Evolutionary conservation across 2,113 vertebrate genomes (phyloP), one percentile per base, ranked within the genome.

Genomic region (Oncorhynchus masou): DNA sequence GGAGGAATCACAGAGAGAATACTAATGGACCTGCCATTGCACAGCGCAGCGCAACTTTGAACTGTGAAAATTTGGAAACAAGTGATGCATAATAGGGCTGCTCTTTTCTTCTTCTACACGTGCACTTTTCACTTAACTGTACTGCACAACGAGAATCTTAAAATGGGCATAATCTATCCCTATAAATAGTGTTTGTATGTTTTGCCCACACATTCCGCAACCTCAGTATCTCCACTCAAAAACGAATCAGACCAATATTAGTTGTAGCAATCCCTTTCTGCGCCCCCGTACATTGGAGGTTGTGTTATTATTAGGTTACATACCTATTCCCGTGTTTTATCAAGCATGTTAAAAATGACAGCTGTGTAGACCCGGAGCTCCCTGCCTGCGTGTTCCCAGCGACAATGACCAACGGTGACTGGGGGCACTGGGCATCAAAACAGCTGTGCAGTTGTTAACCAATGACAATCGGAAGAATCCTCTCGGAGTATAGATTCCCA

Each of bases 381-480:
- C 16, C 27, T 64, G 69, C 22, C 64, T 66, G 45, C 48, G 70
- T 54, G 60, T 64, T 59, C 24, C 11, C 45, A 31, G 51, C 51
- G 3, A 19, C 4, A 0, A 54, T 51, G 70, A 73, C 67, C 71
- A 66, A 60, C 70, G 57, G 34, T 76, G 31, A 66, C 67, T 45
- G 16, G 16, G 51, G 15, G 16, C 51, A 74, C 70, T 54, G 76
- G 73, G 64, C 72, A 31, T 73, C 64, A 29, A 51, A 78, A 68
- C 82, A 83, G 74, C 79, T 79, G 84, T 74, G 72, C 68, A n/a
- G 48, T 27, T 74, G 57, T 71, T 51, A 72, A 80, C 86, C 83
- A 87, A 80, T 83, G 75, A 67, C 81, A 79, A 80, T 39, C 72
- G 48, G 45, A 59, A 64, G 49, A 74, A 77, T 27, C 66, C 11